These are phyloP conservation scores for Drosophila ustulata DNA, from an alignment of 2,888 invertebrate species.

Conservation along the genomic window DNA sequence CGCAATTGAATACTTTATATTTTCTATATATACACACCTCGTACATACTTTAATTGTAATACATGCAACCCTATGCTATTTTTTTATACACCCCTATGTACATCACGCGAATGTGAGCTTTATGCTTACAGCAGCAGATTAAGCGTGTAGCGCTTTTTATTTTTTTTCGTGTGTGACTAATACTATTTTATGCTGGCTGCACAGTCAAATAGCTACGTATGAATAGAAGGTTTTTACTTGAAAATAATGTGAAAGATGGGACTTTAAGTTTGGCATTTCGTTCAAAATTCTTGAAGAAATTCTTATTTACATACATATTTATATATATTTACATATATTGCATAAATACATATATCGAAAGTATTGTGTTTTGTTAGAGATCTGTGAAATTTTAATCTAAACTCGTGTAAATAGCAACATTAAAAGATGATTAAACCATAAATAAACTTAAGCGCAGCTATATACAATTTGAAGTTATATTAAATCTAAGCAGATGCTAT, in stretches of 20 bases:
- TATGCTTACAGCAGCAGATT: slow-evolving; percentile 13
- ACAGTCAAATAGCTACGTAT: slow-evolving; percentile 27
- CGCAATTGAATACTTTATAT: slow-evolving; percentile 40
- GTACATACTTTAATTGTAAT: slow-evolving; percentile 32
- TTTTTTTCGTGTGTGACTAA: slow-evolving; percentile 23
- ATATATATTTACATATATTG: slow-evolving; percentile 43
- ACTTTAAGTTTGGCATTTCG: slow-evolving; percentile 49
- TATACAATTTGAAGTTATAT: slow-evolving; percentile 44
- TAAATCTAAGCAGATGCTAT: slow-evolving; percentile 18
- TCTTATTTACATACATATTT: slow-evolving; percentile 50
- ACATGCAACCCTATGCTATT: slow-evolving; percentile 32
- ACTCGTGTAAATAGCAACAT: slow-evolving; percentile 74
- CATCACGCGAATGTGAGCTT: slow-evolving; percentile 35
- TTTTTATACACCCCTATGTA: slow-evolving; percentile 53
- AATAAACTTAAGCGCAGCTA: slow-evolving; percentile 72
- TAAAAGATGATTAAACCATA: slow-evolving; percentile 58
- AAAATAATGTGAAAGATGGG: slow-evolving; percentile 14
- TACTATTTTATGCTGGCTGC: slow-evolving; percentile 42
- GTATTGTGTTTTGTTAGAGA: slow-evolving; percentile 72
- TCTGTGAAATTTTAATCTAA: slow-evolving; percentile 69
- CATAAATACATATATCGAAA: slow-evolving; percentile 39
- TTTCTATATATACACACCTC: slow-evolving; percentile 32
- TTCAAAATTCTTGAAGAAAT: slow-evolving; percentile 53
- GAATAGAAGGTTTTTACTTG: slow-evolving; percentile 38
- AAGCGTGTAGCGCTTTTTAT: slow-evolving; percentile 21